A percentile compares a stretch with the other conserved stretches of the same genome.
These are phyloP conservation scores for Conopomorpha cramerella DNA, from an alignment of 1,140 invertebrate species.

Conservation along the genomic window DNA sequence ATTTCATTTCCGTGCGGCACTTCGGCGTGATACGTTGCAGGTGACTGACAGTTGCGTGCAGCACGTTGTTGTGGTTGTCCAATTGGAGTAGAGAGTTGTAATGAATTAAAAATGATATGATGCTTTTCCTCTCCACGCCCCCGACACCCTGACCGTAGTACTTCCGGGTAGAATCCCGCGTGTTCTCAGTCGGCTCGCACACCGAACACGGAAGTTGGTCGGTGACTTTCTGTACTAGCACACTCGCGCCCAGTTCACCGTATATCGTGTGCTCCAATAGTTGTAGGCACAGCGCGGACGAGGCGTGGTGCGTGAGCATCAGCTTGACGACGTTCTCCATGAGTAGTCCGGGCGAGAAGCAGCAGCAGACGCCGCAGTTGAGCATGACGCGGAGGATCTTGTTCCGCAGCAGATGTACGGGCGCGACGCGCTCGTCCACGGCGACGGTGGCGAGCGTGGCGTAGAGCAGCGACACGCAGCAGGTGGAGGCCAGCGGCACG, in stretches of 20 bases:
- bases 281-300: slow-evolving; percentile 29
- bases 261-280: slow-evolving; percentile 65
- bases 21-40: slow-evolving; percentile 63
- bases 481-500: slow-evolving; percentile 32
- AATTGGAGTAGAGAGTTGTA: slow-evolving; percentile 63
- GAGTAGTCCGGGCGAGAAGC: slow-evolving; percentile 59
- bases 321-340: slow-evolving; percentile 43
- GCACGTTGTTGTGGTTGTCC: slow-evolving; percentile 61
- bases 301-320: slow-evolving; percentile 29
- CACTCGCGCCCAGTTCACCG: slow-evolving; percentile 60
- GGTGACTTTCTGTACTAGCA: slow-evolving; percentile 23
- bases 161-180: slow-evolving; percentile 17
- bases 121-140: slow-evolving; percentile 35
- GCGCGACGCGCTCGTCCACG: slow-evolving; percentile 48
- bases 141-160: slow-evolving; percentile 30
- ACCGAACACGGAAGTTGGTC: slow-evolving; percentile 38
- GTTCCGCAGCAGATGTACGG: slow-evolving; percentile 40
- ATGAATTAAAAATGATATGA: slow-evolving; percentile 64
- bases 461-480: slow-evolving; percentile 64
- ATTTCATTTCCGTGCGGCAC: slow-evolving; percentile 58
- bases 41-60: slow-evolving; percentile 63
- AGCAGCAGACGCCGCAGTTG: slow-evolving; percentile 67
- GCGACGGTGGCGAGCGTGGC: slow-evolving; percentile 58
- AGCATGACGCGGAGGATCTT: slow-evolving; percentile 62
- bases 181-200: slow-evolving; percentile 34